Conservation (phyloP, 2,888 invertebrate genomes). For the Synanthedon tipuliformis region DNA sequence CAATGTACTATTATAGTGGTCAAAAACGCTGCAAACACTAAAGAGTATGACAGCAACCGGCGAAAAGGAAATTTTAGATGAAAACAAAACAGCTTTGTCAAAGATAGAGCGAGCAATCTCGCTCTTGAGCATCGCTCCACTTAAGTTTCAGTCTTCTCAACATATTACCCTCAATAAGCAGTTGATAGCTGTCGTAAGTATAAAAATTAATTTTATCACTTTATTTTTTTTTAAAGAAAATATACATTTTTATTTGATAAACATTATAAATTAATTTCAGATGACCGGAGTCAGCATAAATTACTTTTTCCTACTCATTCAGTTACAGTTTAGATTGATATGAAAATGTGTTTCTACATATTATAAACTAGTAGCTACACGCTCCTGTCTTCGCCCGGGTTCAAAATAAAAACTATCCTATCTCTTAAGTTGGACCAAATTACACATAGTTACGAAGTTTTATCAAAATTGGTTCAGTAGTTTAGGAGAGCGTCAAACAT, state of each 20-base stretch:
- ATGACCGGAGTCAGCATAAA: neutral
- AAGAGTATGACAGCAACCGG: neutral
- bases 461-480: no score
- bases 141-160: neutral
- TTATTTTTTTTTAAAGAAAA: no score
- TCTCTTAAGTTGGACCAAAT: no score
- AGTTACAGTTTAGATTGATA: neutral
- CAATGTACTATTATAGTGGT: no score
- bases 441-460: no score
- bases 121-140: neutral
- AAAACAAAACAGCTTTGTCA: neutral
- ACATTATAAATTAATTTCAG: neutral
- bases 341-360: neutral
- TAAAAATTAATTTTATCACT: no score
- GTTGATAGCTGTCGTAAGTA: neutral
- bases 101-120: neutral
- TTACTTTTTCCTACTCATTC: neutral
- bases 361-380: no score
- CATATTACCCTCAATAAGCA: neutral
- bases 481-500: no score
- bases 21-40: neutral
- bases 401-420: no score
- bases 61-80: neutral
- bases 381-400: no score
- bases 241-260: neutral